Evolutionary conservation across 2,888 invertebrate species (phyloP).

Genomic region (Caenorhabditis wallacei): DNA sequence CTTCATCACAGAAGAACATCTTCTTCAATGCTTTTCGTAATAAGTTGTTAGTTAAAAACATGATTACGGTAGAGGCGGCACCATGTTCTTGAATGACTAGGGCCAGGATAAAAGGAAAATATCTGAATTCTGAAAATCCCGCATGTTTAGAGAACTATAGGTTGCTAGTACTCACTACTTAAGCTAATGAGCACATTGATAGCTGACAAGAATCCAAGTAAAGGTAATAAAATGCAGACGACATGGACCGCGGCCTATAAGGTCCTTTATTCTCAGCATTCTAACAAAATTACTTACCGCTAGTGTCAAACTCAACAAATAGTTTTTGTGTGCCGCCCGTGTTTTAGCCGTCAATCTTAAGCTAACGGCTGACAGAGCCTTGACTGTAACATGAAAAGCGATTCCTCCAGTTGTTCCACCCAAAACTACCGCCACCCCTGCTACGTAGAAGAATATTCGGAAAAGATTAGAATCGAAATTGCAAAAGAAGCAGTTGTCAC

Average conservation of each 20-base stretch:
- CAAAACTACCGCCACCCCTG: conserved; percentile 5
- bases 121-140: conserved; percentile 16
- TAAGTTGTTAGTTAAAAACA: conserved; percentile 25
- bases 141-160: too few species aligned
- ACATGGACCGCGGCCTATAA: conserved; percentile 23
- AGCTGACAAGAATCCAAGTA: conserved; percentile 3
- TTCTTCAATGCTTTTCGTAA: conserved; percentile 23
- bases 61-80: conserved; percentile 22
- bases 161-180: conserved; percentile 6
- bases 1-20: conserved; percentile 11
- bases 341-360: conserved; percentile 21
- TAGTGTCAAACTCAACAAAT: conserved; percentile 11
- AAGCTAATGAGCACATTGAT: conserved; percentile 20
- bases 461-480: conserved; percentile 22
- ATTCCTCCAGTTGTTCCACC: conserved; percentile 17
- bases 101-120: conserved; percentile 25
- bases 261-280: too few species aligned
- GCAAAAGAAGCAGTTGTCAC: conserved; percentile 31
- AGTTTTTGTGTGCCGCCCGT: conserved; percentile 16
- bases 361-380: conserved; percentile 9
- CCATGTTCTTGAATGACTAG: conserved; percentile 29
- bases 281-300: conserved; percentile 6
- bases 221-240: conserved; percentile 10
- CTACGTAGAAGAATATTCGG: conserved; percentile 6
- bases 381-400: conserved; percentile 24